A percentile compares a stretch with the other conserved stretches of the same genome.
phyloP scores from a whole-genome alignment of 2,888 invertebrate species.

The Philhelius pedissequus region DNA sequence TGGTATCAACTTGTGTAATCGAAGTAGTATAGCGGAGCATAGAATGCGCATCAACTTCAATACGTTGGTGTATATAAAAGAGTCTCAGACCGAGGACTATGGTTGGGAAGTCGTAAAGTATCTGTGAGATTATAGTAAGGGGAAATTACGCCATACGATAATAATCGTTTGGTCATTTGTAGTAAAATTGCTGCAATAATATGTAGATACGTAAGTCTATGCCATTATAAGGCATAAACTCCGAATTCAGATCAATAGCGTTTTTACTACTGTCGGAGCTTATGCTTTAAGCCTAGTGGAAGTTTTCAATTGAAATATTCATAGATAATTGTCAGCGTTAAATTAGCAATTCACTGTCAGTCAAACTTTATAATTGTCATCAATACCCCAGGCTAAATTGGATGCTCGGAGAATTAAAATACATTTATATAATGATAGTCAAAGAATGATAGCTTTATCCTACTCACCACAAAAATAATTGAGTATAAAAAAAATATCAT shows the following conservation, averaged over 20 bases:
- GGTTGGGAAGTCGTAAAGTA: conserved; percentile 38
- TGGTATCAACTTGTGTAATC: conserved; percentile 67
- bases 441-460: too few relatives aligned
- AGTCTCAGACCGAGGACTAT: not conserved
- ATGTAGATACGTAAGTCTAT: not conserved
- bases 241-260: not conserved
- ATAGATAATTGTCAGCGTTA: too few relatives aligned
- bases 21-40: conserved; percentile 57
- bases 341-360: too few relatives aligned
- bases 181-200: conserved; percentile 38
- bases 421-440: too few relatives aligned
- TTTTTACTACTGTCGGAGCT: too few relatives aligned
- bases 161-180: conserved; percentile 54
- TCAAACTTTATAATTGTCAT: too few relatives aligned
- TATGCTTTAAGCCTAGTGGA: too few relatives aligned
- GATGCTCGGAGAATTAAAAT: too few relatives aligned
- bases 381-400: too few relatives aligned
- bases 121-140: conserved; percentile 17
- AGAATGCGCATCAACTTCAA: conserved; percentile 16
- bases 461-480: too few relatives aligned
- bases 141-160: conserved; percentile 47
- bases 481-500: too few relatives aligned
- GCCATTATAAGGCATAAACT: not conserved
- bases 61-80: not conserved
- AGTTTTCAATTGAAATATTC: too few relatives aligned